These are phyloP conservation scores for Zootermopsis nevadensis DNA, from an alignment of 2,888 invertebrate species.

Conservation along the genomic window DNA sequence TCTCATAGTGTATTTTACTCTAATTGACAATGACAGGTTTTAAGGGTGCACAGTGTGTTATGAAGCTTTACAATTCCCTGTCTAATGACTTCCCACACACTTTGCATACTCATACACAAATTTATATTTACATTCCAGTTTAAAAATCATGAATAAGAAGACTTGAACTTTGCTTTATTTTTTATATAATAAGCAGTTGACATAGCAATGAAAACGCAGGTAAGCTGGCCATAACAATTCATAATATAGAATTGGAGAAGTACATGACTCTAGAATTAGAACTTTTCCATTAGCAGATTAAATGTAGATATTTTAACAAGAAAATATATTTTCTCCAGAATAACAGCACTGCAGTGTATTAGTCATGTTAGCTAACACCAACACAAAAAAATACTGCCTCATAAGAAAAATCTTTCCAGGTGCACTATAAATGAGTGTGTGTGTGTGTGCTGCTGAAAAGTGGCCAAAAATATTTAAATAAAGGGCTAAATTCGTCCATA, in stretches of 20 bases:
- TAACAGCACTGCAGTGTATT: neutral
- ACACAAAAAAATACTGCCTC: neutral
- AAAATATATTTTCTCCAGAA: neutral
- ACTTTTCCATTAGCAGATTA: neutral
- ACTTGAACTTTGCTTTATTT: neutral
- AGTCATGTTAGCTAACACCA: neutral
- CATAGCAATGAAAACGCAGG: neutral
- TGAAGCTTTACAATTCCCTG: no score
- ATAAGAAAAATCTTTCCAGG: neutral
- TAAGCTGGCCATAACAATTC: neutral
- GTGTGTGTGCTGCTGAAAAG: neutral
- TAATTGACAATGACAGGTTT: no score
- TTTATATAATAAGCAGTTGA: neutral
- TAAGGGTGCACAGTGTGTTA: no score
- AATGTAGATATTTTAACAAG: neutral
- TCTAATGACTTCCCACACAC: no score
- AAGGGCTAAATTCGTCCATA: constrained; percentile 22
- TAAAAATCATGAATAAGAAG: no score
- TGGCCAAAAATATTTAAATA: neutral
- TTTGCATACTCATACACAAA: no score
- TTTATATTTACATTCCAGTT: no score
- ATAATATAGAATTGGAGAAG: neutral
- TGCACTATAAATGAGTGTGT: neutral
- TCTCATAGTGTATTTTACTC: no score
- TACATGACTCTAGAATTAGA: neutral